Evolutionary conservation across 2,113 vertebrate species (phyloP).

Genomic region (Paradisaea rubra): DNA sequence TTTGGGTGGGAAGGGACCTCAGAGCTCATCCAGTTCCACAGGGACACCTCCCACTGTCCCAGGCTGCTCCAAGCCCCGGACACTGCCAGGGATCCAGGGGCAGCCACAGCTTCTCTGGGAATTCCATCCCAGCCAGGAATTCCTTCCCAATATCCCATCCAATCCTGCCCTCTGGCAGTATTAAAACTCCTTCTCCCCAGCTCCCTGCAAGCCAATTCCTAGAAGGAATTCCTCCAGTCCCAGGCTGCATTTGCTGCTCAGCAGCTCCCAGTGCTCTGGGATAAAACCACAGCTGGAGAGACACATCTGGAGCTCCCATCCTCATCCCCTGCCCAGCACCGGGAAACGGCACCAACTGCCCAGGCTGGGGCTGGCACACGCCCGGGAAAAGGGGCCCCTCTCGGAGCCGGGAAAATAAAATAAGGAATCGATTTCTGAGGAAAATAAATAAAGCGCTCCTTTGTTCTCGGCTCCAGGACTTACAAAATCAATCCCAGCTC

Average conservation of each 20-base stretch:
- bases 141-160: neutral
- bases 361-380: fast-evolving
- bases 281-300: neutral
- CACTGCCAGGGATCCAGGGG: neutral
- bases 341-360: neutral
- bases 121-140: neutral
- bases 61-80: neutral
- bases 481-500: neutral
- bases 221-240: neutral
- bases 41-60: neutral
- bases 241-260: neutral
- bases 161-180: neutral
- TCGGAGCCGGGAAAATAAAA: neutral
- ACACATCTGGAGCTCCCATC: neutral
- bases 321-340: neutral
- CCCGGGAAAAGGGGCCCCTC: neutral
- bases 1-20: neutral
- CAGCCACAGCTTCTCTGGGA: neutral
- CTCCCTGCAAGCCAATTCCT: neutral
- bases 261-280: neutral
- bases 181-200: neutral
- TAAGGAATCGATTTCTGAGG: neutral
- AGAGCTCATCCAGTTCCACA: neutral
- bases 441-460: neutral
- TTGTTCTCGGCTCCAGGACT: neutral